Evolutionary conservation across 2,888 invertebrate genomes (phyloP).

Genomic region (Tipula unca): DNA sequence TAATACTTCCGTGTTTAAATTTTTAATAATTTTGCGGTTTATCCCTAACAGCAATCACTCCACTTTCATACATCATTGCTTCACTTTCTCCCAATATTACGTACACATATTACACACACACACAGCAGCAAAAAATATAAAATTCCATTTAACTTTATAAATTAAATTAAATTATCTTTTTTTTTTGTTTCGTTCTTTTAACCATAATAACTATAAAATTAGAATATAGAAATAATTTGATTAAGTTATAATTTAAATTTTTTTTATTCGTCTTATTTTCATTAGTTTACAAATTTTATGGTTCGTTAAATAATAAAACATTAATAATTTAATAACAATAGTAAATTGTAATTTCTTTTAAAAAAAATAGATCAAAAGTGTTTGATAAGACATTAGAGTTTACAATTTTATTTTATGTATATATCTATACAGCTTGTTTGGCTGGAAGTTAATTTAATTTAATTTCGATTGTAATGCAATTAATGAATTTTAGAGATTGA

Average conservation of each 20-base stretch:
- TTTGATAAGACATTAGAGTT: background rate
- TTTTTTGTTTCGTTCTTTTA: background rate
- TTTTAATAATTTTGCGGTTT: background rate
- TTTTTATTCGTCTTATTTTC: no score
- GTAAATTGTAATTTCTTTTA: background rate
- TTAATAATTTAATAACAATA: slow-evolving; percentile 8
- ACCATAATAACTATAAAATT: background rate
- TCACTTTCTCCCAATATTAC: background rate
- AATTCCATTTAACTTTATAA: background rate
- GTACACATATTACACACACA: background rate
- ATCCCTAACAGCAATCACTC: background rate
- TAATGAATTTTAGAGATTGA: no score
- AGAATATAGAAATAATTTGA: background rate
- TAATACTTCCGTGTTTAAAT: background rate
- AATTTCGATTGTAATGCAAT: background rate
- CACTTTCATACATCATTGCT: background rate
- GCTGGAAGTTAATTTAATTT: no score
- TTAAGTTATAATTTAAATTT: background rate
- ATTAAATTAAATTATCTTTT: background rate
- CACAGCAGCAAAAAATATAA: background rate
- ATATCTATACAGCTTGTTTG: no score
- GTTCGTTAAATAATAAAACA: background rate
- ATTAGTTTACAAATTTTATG: background rate
- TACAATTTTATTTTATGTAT: no score
- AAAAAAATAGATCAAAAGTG: background rate